Evolutionary conservation across 2,797 vertebrate species (phyloP).

Genomic region (Hyperoplus lanceolatus): DNA sequence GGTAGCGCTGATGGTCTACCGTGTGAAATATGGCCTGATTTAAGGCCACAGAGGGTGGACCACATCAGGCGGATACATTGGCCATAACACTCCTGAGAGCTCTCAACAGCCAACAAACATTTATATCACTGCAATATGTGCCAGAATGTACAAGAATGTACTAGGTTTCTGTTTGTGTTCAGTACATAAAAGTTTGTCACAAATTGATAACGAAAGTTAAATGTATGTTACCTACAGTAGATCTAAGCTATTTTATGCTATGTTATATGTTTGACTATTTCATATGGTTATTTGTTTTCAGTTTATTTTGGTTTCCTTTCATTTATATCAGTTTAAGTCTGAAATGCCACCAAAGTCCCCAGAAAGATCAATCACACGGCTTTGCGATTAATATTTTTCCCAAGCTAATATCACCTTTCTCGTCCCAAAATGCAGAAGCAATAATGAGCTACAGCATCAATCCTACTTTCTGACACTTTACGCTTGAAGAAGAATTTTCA

Average conservation of each 20-base stretch:
- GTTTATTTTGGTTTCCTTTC: slow-evolving; percentile 41
- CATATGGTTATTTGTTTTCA: slow-evolving; percentile 24
- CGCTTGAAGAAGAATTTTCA: slow-evolving; percentile 80
- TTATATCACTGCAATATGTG: slow-evolving; percentile 38
- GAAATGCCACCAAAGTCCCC: slow-evolving; percentile 52
- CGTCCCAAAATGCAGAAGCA: slow-evolving; percentile 82
- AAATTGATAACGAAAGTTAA: slow-evolving; percentile 14
- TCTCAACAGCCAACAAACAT: slow-evolving; percentile 22
- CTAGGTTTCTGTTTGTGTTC: neutral
- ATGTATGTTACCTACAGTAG: slow-evolving; percentile 6
- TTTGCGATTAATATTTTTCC: slow-evolving; percentile 64
- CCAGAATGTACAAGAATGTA: neutral
- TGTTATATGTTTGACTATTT: slow-evolving; percentile 19
- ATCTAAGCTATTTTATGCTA: slow-evolving; percentile 4
- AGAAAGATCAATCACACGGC: slow-evolving; percentile 64
- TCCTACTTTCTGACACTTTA: slow-evolving; percentile 86
- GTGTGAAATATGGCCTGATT: slow-evolving; percentile 53
- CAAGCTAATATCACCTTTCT: slow-evolving; percentile 77
- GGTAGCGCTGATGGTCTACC: neutral
- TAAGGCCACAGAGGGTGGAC: slow-evolving; percentile 41
- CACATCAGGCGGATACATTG: slow-evolving; percentile 56
- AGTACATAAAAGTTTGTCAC: neutral
- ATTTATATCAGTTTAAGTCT: slow-evolving; percentile 51
- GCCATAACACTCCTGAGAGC: slow-evolving; percentile 45
- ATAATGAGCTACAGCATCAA: slow-evolving; percentile 84